phyloP scores from a whole-genome alignment of 2,888 invertebrate genomes.

The Dolomedes plantarius region DNA sequence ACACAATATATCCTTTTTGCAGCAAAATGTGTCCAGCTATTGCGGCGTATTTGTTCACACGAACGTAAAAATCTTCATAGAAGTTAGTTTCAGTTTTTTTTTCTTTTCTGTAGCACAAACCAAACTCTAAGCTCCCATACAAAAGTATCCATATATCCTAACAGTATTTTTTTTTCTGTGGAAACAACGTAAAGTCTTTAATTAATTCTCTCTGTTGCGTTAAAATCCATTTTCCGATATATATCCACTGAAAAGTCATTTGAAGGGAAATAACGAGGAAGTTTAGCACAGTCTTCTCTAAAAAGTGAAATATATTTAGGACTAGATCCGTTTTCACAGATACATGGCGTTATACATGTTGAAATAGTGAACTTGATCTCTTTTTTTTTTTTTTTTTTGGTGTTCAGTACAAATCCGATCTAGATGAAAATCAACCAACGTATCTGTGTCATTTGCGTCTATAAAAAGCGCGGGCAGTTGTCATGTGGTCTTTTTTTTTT shows the following conservation, averaged over 20 bases:
- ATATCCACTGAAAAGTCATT: neutral
- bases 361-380: constrained; percentile 26
- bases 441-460: constrained; percentile 4
- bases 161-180: neutral
- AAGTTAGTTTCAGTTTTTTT: constrained; percentile 1
- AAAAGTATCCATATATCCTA: constrained; percentile 23
- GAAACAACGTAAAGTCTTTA: neutral
- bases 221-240: neutral
- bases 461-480: constrained; percentile 34
- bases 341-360: constrained; percentile 24
- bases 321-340: neutral
- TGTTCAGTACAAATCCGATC: neutral
- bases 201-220: neutral
- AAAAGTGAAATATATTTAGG: constrained; percentile 3
- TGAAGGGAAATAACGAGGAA: neutral
- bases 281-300: neutral
- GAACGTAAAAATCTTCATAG: neutral
- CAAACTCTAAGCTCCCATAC: constrained; percentile 60
- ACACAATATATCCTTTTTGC: constrained; percentile 24
- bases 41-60: neutral
- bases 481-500: neutral
- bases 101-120: neutral
- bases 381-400: no score
- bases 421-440: neutral
- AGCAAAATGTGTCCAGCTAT: neutral